phyloP scores from a whole-genome alignment of 2,888 invertebrate genomes.

The Torymus texanus region DNA sequence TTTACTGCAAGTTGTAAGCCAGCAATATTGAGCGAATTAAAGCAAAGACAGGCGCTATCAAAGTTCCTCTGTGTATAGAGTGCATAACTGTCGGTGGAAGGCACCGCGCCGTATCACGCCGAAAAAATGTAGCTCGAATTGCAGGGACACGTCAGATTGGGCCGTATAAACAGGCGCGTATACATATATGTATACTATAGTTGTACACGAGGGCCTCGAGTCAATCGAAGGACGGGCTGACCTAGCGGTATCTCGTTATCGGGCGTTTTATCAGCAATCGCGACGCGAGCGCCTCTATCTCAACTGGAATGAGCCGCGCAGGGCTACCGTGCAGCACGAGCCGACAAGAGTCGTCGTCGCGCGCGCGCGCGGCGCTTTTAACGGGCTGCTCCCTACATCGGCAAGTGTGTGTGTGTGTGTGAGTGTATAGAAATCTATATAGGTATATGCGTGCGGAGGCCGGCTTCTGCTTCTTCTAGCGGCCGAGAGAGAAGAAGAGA shows the following conservation, averaged over 20 bases:
- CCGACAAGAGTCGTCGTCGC: background rate
- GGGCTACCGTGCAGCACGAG: background rate
- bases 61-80: no score
- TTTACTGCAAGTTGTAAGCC: no score
- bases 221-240: slow-evolving; percentile 10
- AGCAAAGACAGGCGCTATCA: no score
- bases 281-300: background rate
- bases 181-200: background rate
- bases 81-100: no score
- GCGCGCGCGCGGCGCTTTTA: background rate
- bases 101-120: no score
- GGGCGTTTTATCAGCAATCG: slow-evolving; percentile 26
- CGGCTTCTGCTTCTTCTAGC: no score
- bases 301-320: background rate
- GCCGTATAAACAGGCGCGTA: background rate
- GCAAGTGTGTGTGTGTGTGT: no score
- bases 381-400: background rate
- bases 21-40: no score
- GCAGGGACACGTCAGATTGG: background rate
- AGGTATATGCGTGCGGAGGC: no score
- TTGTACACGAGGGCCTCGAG: background rate
- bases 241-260: slow-evolving; percentile 48
- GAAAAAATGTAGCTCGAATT: background rate
- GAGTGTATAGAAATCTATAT: no score
- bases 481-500: slow-evolving; percentile 7